phyloP scores from a whole-genome alignment of 1,140 invertebrate species.

The Polyergus mexicanus region DNA sequence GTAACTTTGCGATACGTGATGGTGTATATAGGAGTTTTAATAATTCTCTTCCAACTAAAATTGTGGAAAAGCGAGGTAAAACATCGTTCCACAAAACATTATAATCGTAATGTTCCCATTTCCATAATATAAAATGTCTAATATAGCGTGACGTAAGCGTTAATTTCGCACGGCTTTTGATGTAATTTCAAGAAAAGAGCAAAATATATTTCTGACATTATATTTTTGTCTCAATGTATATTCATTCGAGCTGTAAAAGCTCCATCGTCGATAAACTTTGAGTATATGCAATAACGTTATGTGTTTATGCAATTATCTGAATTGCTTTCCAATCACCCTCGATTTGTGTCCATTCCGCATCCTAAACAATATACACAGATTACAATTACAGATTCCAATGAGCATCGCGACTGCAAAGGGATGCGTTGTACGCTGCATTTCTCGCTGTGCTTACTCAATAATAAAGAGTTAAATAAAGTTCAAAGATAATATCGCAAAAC shows the following conservation, averaged over 20 bases:
- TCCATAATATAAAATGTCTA: not conserved
- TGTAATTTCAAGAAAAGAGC: not conserved
- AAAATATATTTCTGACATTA: not conserved
- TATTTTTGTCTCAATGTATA: conserved; percentile 18
- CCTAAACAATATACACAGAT: conserved; percentile 42
- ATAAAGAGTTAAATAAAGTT: conserved; percentile 23
- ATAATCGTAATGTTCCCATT: conserved; percentile 20
- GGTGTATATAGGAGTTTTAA: conserved; percentile 18
- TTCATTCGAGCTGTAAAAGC: not conserved
- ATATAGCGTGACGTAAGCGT: not conserved
- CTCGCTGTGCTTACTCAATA: conserved; percentile 22
- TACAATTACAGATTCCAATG: not conserved
- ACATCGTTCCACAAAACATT: not conserved
- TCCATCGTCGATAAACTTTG: conserved; percentile 33
- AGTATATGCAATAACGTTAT: not conserved
- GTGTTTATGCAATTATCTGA: conserved; percentile 14
- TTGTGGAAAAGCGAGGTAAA: conserved; percentile 22
- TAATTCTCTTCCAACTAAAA: conserved; percentile 18
- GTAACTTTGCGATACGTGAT: conserved; percentile 1
- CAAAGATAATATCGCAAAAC: not conserved
- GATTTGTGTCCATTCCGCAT: conserved; percentile 18
- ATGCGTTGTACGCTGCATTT: conserved; percentile 1
- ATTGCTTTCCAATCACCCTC: conserved; percentile 18
- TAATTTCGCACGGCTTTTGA: not conserved
- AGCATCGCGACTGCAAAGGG: conserved; percentile 13